Conservation (phyloP, 2,797 vertebrate genomes). For the Antennarius maculatus region DNA sequence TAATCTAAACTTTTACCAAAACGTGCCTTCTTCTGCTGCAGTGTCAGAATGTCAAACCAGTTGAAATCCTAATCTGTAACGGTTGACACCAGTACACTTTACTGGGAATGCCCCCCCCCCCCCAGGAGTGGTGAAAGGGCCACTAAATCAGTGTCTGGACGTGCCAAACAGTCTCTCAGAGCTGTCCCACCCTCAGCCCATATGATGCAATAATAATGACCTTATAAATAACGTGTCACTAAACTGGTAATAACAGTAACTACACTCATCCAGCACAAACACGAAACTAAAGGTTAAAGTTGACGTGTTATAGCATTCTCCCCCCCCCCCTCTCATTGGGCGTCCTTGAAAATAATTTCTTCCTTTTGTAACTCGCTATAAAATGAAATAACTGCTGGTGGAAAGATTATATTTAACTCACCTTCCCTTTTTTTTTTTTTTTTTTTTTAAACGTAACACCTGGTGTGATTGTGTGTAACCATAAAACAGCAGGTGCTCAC, state of each 20-base stretch:
- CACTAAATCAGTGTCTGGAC: constrained; percentile 70
- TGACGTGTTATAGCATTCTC: constrained; percentile 26
- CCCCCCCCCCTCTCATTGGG: constrained; percentile 24
- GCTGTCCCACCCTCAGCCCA: constrained; percentile 42
- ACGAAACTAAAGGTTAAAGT: constrained; percentile 49
- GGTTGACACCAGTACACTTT: constrained; percentile 23
- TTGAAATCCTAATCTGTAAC: constrained; percentile 41
- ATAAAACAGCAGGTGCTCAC: constrained; percentile 34
- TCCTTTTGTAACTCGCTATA: constrained; percentile 2
- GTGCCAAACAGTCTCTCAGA: constrained; percentile 51
- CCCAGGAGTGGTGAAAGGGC: constrained; percentile 34
- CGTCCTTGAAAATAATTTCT: neutral
- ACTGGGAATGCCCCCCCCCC: constrained; percentile 26
- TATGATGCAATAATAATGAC: constrained; percentile 66
- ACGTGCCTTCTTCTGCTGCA: constrained; percentile 79
- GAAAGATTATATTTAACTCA: constrained; percentile 17
- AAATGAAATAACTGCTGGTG: constrained; percentile 23
- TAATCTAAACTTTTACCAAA: constrained; percentile 64
- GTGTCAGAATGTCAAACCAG: constrained; percentile 55
- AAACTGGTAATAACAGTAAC: constrained; percentile 38
- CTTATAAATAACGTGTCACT: constrained; percentile 60
- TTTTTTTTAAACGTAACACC: constrained; percentile 1
- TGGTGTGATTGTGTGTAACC: neutral
- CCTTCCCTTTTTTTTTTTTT: neutral
- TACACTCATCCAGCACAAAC: constrained; percentile 51